A percentile compares a stretch with the other conserved stretches of the same genome.
Conservation (phyloP, 1,140 invertebrate genomes). For the Laupala kohalensis region DNA sequence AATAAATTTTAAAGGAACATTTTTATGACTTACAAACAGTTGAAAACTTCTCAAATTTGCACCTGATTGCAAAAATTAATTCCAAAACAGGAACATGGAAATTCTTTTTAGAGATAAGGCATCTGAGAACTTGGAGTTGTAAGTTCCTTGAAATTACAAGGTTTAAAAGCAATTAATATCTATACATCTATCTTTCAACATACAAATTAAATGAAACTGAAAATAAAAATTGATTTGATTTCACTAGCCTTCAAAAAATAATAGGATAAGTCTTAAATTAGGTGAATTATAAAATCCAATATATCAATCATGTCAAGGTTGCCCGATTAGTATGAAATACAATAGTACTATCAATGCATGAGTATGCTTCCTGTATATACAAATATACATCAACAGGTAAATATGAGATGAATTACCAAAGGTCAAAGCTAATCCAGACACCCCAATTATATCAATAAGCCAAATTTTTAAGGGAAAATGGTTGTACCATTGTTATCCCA, state of each 20-base stretch:
- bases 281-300: not conserved
- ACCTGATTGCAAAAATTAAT: not conserved
- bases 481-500: too few relatives aligned
- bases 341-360: not conserved
- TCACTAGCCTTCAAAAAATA: not conserved
- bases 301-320: not conserved
- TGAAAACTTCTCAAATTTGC: not conserved
- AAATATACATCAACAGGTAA: not conserved
- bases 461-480: too few relatives aligned
- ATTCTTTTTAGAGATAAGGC: not conserved
- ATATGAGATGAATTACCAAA: not conserved
- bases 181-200: not conserved
- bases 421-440: not conserved
- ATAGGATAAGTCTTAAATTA: not conserved
- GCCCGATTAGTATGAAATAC: not conserved
- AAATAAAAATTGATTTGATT: not conserved
- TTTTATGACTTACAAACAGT: not conserved
- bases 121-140: not conserved
- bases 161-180: not conserved
- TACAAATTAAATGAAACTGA: not conserved
- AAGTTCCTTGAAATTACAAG: not conserved
- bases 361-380: not conserved
- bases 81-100: not conserved
- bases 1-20: not conserved
- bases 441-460: too few relatives aligned